These are phyloP conservation scores for Plotosus lineatus DNA, from an alignment of 2,113 vertebrate species.

Conservation along the genomic window DNA sequence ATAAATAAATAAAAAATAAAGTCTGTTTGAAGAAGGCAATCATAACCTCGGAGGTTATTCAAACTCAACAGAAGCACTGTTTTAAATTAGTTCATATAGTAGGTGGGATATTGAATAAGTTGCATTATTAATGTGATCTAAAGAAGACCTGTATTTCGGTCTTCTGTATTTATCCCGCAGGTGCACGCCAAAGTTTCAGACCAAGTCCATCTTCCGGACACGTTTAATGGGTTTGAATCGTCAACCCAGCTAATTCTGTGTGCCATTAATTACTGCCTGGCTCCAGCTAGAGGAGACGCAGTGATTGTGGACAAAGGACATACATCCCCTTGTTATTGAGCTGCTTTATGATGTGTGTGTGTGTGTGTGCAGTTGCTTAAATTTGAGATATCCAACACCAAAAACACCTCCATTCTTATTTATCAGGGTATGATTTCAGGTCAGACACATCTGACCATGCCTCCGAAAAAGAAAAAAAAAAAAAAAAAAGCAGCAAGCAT, in stretches of 20 bases:
- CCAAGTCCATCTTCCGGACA: slow-evolving; percentile 23
- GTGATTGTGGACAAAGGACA: slow-evolving; percentile 44
- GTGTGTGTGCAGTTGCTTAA: background rate
- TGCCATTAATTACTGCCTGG: slow-evolving; percentile 46
- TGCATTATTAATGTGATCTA: slow-evolving; percentile 48
- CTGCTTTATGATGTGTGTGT: background rate
- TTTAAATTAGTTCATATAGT: slow-evolving; percentile 43
- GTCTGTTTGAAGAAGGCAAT: slow-evolving; percentile 9
- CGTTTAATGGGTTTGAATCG: slow-evolving; percentile 35
- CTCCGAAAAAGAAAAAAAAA: background rate
- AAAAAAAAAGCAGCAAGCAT: background rate
- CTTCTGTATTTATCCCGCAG: slow-evolving; percentile 1
- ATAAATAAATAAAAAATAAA: background rate
- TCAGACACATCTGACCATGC: background rate
- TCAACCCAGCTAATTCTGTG: slow-evolving; percentile 42
- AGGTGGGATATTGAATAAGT: slow-evolving; percentile 47
- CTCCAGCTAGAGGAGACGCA: slow-evolving; percentile 5
- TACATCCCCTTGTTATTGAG: background rate
- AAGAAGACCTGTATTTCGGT: slow-evolving; percentile 28
- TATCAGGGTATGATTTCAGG: slow-evolving; percentile 6
- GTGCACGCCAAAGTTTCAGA: slow-evolving; percentile 33
- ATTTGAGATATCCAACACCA: slow-evolving; percentile 22
- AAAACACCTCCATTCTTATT: background rate
- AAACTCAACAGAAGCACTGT: slow-evolving; percentile 26
- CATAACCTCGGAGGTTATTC: background rate